phyloP scores from a whole-genome alignment of 2,797 vertebrate species.

The Momotus momota region DNA sequence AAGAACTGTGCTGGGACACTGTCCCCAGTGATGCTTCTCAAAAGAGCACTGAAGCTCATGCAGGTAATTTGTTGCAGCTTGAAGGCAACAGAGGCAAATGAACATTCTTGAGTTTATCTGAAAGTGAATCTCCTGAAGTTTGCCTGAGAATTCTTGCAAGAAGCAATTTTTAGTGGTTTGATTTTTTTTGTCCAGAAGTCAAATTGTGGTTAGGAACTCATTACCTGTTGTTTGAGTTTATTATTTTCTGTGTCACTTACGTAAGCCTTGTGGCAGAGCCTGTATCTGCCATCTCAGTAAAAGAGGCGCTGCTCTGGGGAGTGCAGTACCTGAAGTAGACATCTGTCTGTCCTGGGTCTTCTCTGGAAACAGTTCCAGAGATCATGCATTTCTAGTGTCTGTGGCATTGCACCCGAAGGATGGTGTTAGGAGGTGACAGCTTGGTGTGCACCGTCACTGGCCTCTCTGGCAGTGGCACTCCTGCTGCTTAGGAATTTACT shows the following conservation, averaged over 20 bases:
- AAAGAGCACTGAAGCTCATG: background rate
- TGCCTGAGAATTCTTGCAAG: background rate
- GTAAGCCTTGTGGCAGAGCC: background rate
- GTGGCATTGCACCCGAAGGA: accelerated
- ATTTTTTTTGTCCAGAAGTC: background rate
- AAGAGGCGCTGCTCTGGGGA: background rate
- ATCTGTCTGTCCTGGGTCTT: background rate
- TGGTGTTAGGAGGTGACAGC: background rate
- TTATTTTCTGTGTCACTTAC: background rate
- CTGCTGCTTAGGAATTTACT: background rate
- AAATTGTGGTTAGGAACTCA: background rate
- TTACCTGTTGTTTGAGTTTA: background rate
- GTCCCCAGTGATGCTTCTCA: background rate
- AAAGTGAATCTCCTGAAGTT: background rate
- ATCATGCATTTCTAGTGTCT: accelerated
- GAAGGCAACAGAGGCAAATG: background rate
- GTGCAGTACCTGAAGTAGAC: background rate
- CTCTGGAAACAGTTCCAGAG: background rate
- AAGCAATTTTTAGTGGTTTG: background rate
- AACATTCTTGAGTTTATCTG: background rate
- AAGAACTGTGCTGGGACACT: accelerated
- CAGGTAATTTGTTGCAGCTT: background rate
- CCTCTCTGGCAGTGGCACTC: background rate
- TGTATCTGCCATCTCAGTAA: background rate
- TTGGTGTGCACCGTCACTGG: background rate